Conservation (phyloP, 2,888 invertebrate species). For the Drosophila subquinaria region DNA sequence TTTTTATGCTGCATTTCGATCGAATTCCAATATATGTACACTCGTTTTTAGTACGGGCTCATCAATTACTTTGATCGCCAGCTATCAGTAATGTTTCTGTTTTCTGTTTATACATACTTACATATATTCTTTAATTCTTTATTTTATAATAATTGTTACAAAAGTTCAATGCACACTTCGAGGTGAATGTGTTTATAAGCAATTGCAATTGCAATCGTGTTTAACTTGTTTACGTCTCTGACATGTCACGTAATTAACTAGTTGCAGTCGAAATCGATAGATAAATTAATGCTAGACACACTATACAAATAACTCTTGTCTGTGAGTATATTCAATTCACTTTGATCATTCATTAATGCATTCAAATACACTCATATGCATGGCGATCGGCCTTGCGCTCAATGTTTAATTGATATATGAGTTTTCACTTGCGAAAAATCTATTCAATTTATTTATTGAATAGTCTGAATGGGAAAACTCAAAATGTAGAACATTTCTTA, state of each 20-base stretch:
- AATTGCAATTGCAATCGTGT: constrained; percentile 63
- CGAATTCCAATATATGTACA: constrained; percentile 28
- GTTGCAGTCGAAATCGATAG: constrained; percentile 31
- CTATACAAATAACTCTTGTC: constrained; percentile 17
- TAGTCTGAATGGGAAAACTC: background rate
- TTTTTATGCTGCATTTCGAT: constrained; percentile 27
- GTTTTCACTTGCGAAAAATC: constrained; percentile 11
- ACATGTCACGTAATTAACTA: constrained; percentile 76
- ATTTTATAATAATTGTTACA: constrained; percentile 46
- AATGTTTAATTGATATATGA: constrained; percentile 73
- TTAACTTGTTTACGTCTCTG: constrained; percentile 68
- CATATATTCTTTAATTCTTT: background rate
- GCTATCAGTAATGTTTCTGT: constrained; percentile 22
- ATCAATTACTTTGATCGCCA: constrained; percentile 42
- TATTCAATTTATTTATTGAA: constrained; percentile 19
- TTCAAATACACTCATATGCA: constrained; percentile 35
- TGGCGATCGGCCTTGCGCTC: constrained; percentile 68
- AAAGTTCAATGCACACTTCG: constrained; percentile 79
- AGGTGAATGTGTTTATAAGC: constrained; percentile 66
- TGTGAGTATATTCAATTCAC: constrained; percentile 29
- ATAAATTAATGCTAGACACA: constrained; percentile 38
- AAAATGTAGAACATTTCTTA: background rate
- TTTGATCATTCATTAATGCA: constrained; percentile 61
- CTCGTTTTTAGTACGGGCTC: constrained; percentile 20
- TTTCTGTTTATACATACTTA: background rate